Conservation (phyloP, 2,888 invertebrate genomes). For the Escarpia spicata region DNA sequence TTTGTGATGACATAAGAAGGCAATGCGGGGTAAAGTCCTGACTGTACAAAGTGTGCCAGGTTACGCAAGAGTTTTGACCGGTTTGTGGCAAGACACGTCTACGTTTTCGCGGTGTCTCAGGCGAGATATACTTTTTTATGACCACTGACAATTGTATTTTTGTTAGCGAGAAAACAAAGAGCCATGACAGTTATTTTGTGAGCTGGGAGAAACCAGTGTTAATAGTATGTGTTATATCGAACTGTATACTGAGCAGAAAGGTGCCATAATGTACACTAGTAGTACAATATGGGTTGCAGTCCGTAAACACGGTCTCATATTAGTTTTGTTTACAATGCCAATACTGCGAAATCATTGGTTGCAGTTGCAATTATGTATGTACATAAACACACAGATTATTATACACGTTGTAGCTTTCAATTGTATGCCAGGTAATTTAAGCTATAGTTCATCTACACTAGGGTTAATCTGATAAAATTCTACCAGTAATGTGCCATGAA, state of each 20-base stretch:
- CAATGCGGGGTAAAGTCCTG: not conserved
- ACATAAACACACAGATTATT: not conserved
- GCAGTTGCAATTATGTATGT: not conserved
- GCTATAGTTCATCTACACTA: not conserved
- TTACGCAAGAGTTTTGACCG: not conserved
- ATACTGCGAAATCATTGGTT: not conserved
- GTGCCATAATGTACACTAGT: not conserved
- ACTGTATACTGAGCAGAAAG: not conserved
- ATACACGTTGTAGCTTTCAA: not conserved
- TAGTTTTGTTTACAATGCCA: not conserved
- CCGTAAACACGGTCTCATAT: not conserved
- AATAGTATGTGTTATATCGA: not conserved
- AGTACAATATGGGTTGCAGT: not conserved
- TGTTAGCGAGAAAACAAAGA: not conserved
- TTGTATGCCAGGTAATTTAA: conserved; percentile 2
- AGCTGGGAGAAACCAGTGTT: not conserved
- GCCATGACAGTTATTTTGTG: conserved; percentile 4
- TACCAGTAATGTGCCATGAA: not conserved
- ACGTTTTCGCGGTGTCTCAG: not conserved
- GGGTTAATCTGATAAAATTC: not conserved
- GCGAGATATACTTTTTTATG: conserved; percentile 6
- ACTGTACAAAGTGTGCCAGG: not conserved
- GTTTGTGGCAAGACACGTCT: not conserved
- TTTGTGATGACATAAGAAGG: not conserved
- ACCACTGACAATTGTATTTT: conserved; percentile 10